Base-by-base conservation (phyloP, 1,140 invertebrate species). In the Macrotrachela quadricornifera region DNA sequence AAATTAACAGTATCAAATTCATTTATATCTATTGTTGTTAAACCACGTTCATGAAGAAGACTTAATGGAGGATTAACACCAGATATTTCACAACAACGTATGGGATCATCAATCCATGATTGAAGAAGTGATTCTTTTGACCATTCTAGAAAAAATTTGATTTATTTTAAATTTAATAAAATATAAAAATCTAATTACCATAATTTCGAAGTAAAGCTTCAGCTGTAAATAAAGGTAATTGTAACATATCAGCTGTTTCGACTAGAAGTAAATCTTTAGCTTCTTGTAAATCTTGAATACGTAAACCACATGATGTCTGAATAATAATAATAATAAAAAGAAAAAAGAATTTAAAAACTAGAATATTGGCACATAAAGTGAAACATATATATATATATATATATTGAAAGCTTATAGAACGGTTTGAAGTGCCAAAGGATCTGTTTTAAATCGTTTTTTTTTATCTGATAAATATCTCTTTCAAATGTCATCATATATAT, bases 241-340 rank as follows among this genome's bases (percentile, higher is more conserved):
- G 77, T 12, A 81, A 68, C 79, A 80, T 80, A 64, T 81, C 79
- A 17, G 79, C 77, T 13, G 79, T 80, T 64, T 80, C 79, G 16
- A 80, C 78, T 13, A 81, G 62, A 43, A 81, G 64, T 58, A 79
- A 76, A 62, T 81, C 79, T 63, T 80, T 81, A 30, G 78, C 78
- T 65, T 80, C 79, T 60, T 80, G 78, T n/a, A 81, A 64, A 62
- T 81, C 79, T 63, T 80, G 78, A 47, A 77, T 74, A 36, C 77
- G 63, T 42, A 81, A 62, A 1, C 79, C 78, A 59, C 72, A 75
- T 63, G 79, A 79, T 15, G 75, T 73, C 63, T 79, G 53, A 45
- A 14, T 40, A 37, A 49, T 49, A 17, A 45, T 54, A 21, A n/a
- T n/a, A n/a, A n/a, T 15, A 49, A 49, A 14, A 45, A 9, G 21